Percentiles rank a stretch among this genome's conserved stretches.
Evolutionary conservation across 2,797 vertebrate genomes (phyloP).

Genomic region (Mareca penelope): DNA sequence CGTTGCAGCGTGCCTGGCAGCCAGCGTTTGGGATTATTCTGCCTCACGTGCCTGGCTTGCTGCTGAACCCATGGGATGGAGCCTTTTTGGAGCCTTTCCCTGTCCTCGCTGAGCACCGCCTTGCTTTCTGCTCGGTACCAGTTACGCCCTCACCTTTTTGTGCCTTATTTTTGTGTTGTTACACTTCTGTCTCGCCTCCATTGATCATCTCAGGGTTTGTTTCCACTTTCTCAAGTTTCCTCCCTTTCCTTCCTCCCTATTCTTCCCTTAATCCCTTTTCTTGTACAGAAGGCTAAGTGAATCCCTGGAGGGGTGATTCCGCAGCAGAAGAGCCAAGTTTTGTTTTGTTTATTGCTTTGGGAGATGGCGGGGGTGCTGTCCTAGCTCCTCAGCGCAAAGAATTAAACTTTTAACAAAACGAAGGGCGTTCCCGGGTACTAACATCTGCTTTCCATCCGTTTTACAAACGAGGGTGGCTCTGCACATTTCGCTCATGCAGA

Average conservation of each 20-base stretch:
- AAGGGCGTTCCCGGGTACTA: not conserved
- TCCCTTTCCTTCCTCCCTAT: not conserved
- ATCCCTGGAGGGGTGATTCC: not conserved
- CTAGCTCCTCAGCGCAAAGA: not conserved
- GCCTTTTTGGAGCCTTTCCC: not conserved
- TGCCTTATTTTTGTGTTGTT: rapidly evolving
- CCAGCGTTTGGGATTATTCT: rapidly evolving
- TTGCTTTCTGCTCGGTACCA: not conserved
- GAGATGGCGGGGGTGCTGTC: not conserved
- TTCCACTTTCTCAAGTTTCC: not conserved
- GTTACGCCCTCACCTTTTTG: rapidly evolving
- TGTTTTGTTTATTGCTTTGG: not conserved
- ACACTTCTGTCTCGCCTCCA: not conserved
- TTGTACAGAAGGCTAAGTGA: not conserved
- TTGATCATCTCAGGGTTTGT: rapidly evolving
- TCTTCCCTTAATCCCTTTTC: not conserved
- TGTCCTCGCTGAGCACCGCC: rapidly evolving
- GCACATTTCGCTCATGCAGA: rapidly evolving
- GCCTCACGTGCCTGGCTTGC: not conserved
- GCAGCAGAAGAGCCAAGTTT: too few species aligned
- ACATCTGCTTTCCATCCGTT: not conserved
- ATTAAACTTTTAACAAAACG: not conserved
- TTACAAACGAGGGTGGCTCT: too few species aligned
- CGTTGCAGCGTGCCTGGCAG: rapidly evolving
- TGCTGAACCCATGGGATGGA: not conserved